Evolutionary conservation across 2,797 vertebrate species (phyloP), one percentile per base, ranked within the genome.

Genomic region (Bradypodion ventrale): DNA sequence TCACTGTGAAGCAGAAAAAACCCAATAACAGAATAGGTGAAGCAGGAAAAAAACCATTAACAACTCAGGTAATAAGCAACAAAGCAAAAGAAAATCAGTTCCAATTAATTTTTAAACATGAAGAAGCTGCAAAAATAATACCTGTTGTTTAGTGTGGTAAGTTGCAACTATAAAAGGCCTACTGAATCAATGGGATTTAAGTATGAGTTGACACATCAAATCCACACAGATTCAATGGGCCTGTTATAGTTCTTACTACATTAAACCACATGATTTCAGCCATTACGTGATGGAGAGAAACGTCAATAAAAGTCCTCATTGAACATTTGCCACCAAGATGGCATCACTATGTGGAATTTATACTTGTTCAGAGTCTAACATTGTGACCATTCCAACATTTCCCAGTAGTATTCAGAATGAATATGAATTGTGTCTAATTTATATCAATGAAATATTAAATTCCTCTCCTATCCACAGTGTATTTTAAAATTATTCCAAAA

Each of bases 21-120:
- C 87, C 78, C 84, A 80, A 8, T 86, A 89, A 87, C 88, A 83
- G n/a, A n/a, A 86, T 91, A 95, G 94, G 93, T 93, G 89, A 94
- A 86, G 75, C 6, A 15, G 52, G 52, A 52, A 19, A 75, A 74
- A 76, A 37, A 46, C 29, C 19, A 1, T 21, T 15, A 78, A 62
- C n/a, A 37, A 87, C 89, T 92, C 90, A 85, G 85, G 92, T 91
- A 49, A 29, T 15, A 35, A n/a, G 16, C 37, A 23, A 62, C 13
- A 40, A 52, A 65, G 7, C 13, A 29, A 56, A 79, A 23, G 9
- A 74, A 79, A 27, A 56, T 52, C 16, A n/a, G 44, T 29, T 40
- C 46, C 56, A 19, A 72, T n/a, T 76, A 35, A 10, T 59, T 27
- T 37, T 2, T 6, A 46, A 63, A 62, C 29, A 72, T 21, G 9